Conservation (phyloP, 2,113 vertebrate species). For the Tragelaphus buxtoni region DNA sequence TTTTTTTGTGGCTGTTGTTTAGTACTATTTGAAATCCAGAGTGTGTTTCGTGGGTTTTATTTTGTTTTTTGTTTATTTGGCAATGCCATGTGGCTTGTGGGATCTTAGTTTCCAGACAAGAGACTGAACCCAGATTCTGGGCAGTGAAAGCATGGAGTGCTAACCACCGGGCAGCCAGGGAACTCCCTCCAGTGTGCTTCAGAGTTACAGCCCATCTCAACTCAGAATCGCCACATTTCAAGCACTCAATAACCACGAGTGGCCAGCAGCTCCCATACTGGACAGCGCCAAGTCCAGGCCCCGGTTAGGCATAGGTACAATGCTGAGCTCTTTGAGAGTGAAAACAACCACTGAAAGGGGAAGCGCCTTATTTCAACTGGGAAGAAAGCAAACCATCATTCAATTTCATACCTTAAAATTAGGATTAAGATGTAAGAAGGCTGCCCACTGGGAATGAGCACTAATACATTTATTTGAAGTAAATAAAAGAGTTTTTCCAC, state of each 20-base stretch:
- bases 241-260: neutral
- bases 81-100: neutral
- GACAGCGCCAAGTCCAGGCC: neutral
- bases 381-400: neutral
- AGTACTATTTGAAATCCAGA: neutral
- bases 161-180: neutral
- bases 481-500: neutral
- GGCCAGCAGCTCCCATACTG: neutral
- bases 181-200: neutral
- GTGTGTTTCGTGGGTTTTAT: neutral
- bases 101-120: neutral
- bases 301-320: neutral
- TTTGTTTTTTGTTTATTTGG: neutral
- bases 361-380: neutral
- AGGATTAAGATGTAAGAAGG: neutral
- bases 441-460: neutral
- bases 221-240: constrained; percentile 14
- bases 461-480: neutral
- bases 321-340: neutral
- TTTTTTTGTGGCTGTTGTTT: neutral
- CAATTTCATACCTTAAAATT: constrained; percentile 29
- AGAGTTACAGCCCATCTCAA: neutral
- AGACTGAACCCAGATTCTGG: neutral
- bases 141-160: neutral
- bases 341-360: neutral